A percentile compares a stretch with the other conserved stretches of the same genome.
Conservation (phyloP, 2,797 vertebrate genomes). For the Clamator glandarius region DNA sequence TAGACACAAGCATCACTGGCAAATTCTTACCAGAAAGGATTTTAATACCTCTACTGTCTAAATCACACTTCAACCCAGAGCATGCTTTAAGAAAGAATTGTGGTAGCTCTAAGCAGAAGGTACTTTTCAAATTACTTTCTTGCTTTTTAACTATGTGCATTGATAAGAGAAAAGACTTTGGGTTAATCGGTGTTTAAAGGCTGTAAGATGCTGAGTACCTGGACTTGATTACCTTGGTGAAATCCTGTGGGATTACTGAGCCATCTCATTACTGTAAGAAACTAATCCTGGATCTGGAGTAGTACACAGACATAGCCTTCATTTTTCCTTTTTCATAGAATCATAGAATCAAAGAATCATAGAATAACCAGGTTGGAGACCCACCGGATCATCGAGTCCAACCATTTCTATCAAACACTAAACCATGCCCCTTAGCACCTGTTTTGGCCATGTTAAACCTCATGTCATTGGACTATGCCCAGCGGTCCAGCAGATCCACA, state of each 20-base stretch:
- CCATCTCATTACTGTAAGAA: conserved; percentile 11
- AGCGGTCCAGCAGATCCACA: no score
- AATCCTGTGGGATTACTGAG: conserved; percentile 25
- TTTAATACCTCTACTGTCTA: conserved; percentile 13
- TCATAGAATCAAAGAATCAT: no score
- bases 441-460: no score
- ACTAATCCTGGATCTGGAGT: conserved; percentile 1
- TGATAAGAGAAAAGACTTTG: not conserved
- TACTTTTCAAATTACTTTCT: not conserved
- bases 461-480: no score
- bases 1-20: conserved; percentile 19
- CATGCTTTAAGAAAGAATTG: not conserved
- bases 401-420: no score
- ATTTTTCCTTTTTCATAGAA: not conserved
- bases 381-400: no score
- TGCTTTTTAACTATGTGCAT: not conserved
- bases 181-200: not conserved
- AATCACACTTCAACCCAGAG: not conserved
- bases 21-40: conserved; percentile 33
- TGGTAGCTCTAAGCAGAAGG: not conserved
- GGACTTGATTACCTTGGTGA: conserved; percentile 9
- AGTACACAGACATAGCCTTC: not conserved
- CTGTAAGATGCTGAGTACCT: not conserved
- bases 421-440: no score
- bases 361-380: no score